A percentile compares a stretch with the other conserved stretches of the same genome.
Evolutionary conservation across 2,113 vertebrate species (phyloP).

Genomic region (Chauna torquata): DNA sequence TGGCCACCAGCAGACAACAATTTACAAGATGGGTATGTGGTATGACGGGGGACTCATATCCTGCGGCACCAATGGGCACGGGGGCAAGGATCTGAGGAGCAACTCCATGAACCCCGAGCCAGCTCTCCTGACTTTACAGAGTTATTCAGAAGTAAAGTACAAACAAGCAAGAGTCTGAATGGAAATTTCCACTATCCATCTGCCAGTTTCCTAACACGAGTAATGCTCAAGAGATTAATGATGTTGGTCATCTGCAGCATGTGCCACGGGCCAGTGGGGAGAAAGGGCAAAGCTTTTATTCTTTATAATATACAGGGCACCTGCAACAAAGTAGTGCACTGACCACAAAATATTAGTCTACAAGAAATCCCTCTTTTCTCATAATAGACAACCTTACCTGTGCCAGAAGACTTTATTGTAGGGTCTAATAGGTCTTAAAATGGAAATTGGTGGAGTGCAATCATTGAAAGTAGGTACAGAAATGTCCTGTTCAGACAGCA

Average conservation of each 20-base stretch:
- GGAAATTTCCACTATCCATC: not conserved
- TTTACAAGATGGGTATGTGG: fast-evolving
- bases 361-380: not conserved
- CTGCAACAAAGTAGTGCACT: not conserved
- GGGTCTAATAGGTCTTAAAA: not conserved
- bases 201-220: not conserved
- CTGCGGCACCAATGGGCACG: not conserved
- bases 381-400: not conserved
- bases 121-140: not conserved
- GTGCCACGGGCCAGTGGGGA: fast-evolving
- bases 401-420: not conserved
- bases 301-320: not conserved
- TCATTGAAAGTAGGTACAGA: not conserved
- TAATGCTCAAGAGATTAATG: not conserved
- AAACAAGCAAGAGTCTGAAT: not conserved
- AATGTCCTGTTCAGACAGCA: not conserved
- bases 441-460: not conserved
- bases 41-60: not conserved
- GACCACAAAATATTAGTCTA: not conserved
- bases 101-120: not conserved
- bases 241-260: not conserved
- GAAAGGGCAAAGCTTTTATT: not conserved
- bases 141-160: not conserved
- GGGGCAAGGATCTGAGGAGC: not conserved
- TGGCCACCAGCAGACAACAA: not conserved